Percentiles rank a stretch among this genome's conserved stretches.
phyloP scores from a whole-genome alignment of 2,113 vertebrate genomes.

The Corythaeola cristata region DNA sequence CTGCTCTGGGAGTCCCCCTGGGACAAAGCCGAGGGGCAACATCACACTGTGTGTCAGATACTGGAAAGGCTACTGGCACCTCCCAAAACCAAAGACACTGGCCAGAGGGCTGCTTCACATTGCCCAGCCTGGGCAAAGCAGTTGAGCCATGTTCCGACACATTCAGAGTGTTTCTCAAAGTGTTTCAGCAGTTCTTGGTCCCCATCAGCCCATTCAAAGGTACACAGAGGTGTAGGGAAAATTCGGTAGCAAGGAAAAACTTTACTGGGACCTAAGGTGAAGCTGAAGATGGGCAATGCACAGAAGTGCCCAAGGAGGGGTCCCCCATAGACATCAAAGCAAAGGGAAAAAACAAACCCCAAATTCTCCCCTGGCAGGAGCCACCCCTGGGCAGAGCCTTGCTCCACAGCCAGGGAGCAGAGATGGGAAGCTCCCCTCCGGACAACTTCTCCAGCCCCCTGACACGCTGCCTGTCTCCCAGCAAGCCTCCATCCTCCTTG shows the following conservation, averaged over 20 bases:
- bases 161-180: neutral
- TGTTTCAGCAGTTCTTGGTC: neutral
- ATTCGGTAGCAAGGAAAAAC: neutral
- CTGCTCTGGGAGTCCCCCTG: neutral
- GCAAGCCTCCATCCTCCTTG: neutral
- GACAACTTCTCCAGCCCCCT: neutral
- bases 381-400: neutral
- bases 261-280: neutral
- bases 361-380: no score
- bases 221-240: neutral
- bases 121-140: neutral
- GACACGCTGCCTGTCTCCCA: neutral
- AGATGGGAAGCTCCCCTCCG: neutral
- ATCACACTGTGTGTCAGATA: rapidly evolving
- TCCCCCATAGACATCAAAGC: neutral
- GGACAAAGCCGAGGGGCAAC: neutral
- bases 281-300: neutral
- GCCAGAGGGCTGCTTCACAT: neutral
- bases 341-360: neutral
- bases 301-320: neutral
- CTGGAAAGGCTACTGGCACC: neutral
- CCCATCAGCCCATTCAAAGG: neutral
- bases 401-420: neutral
- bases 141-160: rapidly evolving
- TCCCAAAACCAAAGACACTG: neutral